A percentile compares a stretch with the other conserved stretches of the same genome.
phyloP scores from a whole-genome alignment of 2,113 vertebrate genomes.

The Vulpes vulpes region DNA sequence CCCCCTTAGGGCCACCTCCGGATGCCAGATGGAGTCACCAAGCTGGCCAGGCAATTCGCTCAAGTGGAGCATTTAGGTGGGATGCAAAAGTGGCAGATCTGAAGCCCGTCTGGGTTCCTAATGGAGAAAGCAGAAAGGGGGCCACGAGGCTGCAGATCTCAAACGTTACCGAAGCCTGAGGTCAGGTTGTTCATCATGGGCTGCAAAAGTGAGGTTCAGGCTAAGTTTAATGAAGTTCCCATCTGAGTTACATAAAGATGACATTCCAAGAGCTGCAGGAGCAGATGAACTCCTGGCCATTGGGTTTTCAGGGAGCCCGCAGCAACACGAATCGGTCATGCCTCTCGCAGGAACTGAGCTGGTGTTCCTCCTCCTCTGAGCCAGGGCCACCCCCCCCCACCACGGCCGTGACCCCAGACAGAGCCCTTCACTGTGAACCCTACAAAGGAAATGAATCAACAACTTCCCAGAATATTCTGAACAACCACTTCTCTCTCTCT shows the following conservation, averaged over 20 bases:
- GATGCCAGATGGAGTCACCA: background rate
- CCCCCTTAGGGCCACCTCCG: background rate
- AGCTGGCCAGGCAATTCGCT: no score
- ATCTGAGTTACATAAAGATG: background rate
- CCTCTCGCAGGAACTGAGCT: background rate
- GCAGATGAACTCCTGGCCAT: background rate
- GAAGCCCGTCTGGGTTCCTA: background rate
- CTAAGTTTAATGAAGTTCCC: background rate
- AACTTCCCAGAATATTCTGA: background rate
- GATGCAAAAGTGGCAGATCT: background rate
- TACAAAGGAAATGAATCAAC: background rate
- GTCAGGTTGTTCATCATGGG: background rate
- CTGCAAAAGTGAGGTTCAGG: background rate
- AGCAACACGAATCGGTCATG: no score
- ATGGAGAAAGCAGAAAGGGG: background rate
- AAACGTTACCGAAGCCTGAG: background rate
- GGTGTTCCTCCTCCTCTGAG: background rate
- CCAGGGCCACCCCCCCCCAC: background rate
- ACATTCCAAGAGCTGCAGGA: background rate
- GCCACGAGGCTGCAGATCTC: background rate
- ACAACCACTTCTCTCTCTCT: background rate
- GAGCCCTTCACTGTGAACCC: background rate
- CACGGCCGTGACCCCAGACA: background rate
- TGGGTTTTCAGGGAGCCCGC: background rate
- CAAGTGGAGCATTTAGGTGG: background rate